These are phyloP conservation scores for Alligator mississippiensis DNA, from an alignment of 2,113 vertebrate genomes.

Conservation along the genomic window DNA sequence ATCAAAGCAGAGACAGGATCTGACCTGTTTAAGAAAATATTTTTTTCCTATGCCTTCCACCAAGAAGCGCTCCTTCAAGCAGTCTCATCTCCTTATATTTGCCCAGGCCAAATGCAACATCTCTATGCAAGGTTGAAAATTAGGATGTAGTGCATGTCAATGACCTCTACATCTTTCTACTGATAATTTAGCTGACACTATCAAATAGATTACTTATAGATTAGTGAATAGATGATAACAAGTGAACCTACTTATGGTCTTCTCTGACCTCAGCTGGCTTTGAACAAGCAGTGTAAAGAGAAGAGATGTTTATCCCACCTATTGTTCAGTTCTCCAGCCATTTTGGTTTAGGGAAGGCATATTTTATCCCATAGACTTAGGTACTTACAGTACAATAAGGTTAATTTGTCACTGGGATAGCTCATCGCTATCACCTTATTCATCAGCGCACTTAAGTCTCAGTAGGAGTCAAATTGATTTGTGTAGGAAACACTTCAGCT, in stretches of 20 bases:
- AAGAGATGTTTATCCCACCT: neutral
- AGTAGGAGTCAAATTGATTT: no score
- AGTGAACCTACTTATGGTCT: neutral
- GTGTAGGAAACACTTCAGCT: no score
- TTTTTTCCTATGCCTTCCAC: neutral
- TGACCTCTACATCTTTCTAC: neutral
- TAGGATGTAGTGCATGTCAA: neutral
- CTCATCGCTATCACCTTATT: no score
- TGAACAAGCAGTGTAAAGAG: neutral
- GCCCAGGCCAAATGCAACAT: neutral
- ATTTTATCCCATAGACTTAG: neutral
- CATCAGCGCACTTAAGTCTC: no score
- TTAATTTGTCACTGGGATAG: no score
- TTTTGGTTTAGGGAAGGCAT: neutral
- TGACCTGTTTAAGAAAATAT: neutral
- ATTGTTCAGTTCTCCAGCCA: neutral
- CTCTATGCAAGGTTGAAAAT: neutral
- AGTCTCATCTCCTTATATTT: neutral
- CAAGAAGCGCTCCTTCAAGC: neutral
- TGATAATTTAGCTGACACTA: neutral
- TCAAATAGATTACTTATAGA: neutral
- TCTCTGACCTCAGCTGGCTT: neutral
- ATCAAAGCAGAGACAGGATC: neutral
- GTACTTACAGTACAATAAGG: no score
- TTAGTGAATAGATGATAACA: neutral